Evolutionary conservation across 2,888 invertebrate genomes (phyloP), one percentile per base, ranked within the genome.

Genomic region (Odontocolon sp.): DNA sequence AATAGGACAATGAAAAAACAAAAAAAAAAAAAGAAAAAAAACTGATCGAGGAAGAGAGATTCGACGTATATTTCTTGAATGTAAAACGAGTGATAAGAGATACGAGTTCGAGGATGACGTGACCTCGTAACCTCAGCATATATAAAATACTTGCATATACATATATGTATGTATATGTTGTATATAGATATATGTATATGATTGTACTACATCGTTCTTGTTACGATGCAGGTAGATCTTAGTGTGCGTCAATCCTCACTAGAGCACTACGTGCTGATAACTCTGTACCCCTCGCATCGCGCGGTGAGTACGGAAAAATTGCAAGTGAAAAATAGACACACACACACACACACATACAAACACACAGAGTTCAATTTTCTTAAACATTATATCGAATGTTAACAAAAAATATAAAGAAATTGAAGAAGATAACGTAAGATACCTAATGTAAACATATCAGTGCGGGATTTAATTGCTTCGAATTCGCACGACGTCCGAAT

Each of bases 351-450:
- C 31, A 4, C 36, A 16, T 33, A 16, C 50, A 14, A 42, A 42
- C 2, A 4, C n/a, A 11, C 47, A 26, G 23, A 14, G 28, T 31
- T 52, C 28, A 52, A 54, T 33, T 33, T 33, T 54, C 54, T 1
- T 38, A 45, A 23, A 14, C 23, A 36, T 6, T 6, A 42, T 26
- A 63, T 3, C 21, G 9, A 63, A 56, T 47, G n/a, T 11, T 31
- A 68, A 56, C 14, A n/a, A 56, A 11, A 54, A 56, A 63, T 31
- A 18, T 18, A 9, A 11, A 11, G 50, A 63, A 26, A 26, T 36
- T 38, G 18, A 36, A 8, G 23, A 64, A 38, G 50, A 64, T 64
- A 21, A 50, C 36, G 36, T 64, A 67, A 69, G n/a, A n/a, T n/a
- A n/a, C n/a, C n/a, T n/a, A n/a, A n/a, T n/a, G n/a, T n/a, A n/a